Conservation (phyloP, 1,140 invertebrate species). For the Manduca sexta region DNA sequence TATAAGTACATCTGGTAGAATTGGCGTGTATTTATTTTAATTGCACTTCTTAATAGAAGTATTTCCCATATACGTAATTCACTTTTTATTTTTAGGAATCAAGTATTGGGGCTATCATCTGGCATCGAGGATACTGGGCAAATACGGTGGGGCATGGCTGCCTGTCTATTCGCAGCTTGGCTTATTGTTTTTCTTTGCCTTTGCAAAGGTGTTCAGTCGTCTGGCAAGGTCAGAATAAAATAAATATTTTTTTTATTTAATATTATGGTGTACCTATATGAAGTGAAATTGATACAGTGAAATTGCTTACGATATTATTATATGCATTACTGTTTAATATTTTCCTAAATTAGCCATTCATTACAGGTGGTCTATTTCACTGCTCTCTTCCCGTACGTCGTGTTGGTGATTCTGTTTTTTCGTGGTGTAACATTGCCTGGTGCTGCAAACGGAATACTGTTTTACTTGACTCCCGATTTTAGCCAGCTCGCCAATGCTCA, state of each 20-base stretch:
- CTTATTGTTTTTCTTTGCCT: constrained; percentile 86
- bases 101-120: constrained; percentile 81
- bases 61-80: neutral
- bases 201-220: constrained; percentile 88
- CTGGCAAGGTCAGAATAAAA: constrained; percentile 79
- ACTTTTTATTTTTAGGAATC: constrained; percentile 73
- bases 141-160: constrained; percentile 78
- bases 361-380: constrained; percentile 87
- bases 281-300: too few relatives aligned
- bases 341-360: constrained; percentile 12
- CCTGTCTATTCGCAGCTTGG: constrained; percentile 85
- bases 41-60: too few relatives aligned
- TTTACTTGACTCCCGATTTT: constrained; percentile 92
- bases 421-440: constrained; percentile 87
- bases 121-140: constrained; percentile 84
- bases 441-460: constrained; percentile 84
- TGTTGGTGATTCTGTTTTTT: constrained; percentile 85
- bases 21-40: too few relatives aligned
- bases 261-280: too few relatives aligned
- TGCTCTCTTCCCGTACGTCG: constrained; percentile 89
- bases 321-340: too few relatives aligned
- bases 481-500: constrained; percentile 81
- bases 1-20: too few relatives aligned
- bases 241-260: too few relatives aligned
- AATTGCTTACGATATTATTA: too few relatives aligned